Evolutionary conservation across 1,140 invertebrate genomes (phyloP), one percentile per base, ranked within the genome.

Genomic region (Cyrtorhinus lividipennis): DNA sequence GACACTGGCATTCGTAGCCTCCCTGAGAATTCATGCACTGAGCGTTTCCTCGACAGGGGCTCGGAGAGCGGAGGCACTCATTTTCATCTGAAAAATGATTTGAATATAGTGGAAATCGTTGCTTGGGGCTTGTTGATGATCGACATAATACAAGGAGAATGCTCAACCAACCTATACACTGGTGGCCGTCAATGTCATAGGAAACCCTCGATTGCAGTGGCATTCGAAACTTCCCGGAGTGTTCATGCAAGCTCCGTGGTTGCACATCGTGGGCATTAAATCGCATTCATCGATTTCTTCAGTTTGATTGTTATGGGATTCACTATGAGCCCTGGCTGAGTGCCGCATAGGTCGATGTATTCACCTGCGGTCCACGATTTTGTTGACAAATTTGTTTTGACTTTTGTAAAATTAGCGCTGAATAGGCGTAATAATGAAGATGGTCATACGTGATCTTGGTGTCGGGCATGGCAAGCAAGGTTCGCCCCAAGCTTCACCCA

Each of bases 401-500:
- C 30, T n/a, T n/a, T n/a, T n/a, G n/a, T n/a, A n/a, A n/a, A n/a
- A n/a, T n/a, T n/a, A n/a, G n/a, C n/a, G n/a, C n/a, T n/a, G n/a
- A n/a, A n/a, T n/a, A n/a, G n/a, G n/a, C n/a, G n/a, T n/a, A n/a
- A n/a, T n/a, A n/a, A n/a, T n/a, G n/a, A n/a, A n/a, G n/a, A n/a
- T n/a, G n/a, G n/a, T n/a, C 77, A 76, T 78, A 85, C 86, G 77
- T 61, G 85, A 78, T 67, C 76, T 77, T 67, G 77, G 72, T 38
- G 76, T 74, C 0, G 91, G 90, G 75, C 91, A 94, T 8, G 79
- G 79, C 69, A 85, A 80, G 72, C 91, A 93, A 0, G 83, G 83
- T 53, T 77, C 77, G 1, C 88, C 88, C 91, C 91, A 94, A 0
- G 86, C 90, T 66, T 80, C 80, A 0, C 90, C 91, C 78, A 92